Evolutionary conservation across 2,888 invertebrate genomes (phyloP).

Genomic region (Standfussiana lucernea): DNA sequence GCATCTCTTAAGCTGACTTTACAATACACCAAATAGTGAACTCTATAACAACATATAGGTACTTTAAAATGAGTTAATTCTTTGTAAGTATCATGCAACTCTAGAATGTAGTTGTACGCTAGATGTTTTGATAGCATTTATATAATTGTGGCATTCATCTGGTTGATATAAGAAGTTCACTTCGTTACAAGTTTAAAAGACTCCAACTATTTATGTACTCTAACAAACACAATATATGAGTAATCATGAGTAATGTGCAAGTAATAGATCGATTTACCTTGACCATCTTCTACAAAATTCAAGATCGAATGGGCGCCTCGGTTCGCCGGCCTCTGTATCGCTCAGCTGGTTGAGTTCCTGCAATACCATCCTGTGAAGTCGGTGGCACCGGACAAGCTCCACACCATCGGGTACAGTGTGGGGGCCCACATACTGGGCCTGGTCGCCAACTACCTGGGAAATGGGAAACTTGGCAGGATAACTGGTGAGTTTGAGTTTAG

Average conservation of each 20-base stretch:
- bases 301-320: conserved; percentile 92
- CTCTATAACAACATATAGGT: background rate
- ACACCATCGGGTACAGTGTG: conserved; percentile 96
- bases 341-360: conserved; percentile 95
- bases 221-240: background rate
- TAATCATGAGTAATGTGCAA: background rate
- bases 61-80: too few relatives aligned
- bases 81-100: background rate
- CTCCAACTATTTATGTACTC: background rate
- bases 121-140: background rate
- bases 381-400: conserved; percentile 93
- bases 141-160: background rate
- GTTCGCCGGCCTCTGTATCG: conserved; percentile 93
- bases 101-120: background rate
- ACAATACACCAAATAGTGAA: background rate
- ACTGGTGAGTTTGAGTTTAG: conserved; percentile 89
- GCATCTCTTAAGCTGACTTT: background rate
- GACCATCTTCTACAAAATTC: conserved; percentile 58
- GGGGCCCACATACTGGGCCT: conserved; percentile 96
- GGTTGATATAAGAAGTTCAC: background rate
- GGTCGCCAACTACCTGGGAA: conserved; percentile 94
- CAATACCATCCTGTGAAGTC: conserved; percentile 94
- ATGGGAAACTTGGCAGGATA: conserved; percentile 95
- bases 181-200: background rate
- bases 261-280: background rate